These are phyloP conservation scores for Oryzias celebensis DNA, from an alignment of 2,113 vertebrate genomes.

Conservation along the genomic window DNA sequence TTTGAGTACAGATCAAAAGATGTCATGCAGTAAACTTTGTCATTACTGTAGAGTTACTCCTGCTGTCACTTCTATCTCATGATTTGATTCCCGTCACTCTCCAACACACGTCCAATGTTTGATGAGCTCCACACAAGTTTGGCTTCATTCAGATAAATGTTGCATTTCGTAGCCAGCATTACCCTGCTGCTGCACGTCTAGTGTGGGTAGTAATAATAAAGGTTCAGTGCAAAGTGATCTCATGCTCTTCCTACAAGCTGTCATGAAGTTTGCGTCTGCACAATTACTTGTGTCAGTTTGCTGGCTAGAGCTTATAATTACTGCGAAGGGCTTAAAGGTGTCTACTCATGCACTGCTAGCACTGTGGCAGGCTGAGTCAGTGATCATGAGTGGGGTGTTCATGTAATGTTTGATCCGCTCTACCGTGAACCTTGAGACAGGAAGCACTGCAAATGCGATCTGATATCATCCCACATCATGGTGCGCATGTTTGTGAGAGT, in stretches of 20 bases:
- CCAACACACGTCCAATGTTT: not conserved
- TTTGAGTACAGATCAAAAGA: constrained; percentile 34
- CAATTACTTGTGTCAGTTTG: constrained; percentile 9
- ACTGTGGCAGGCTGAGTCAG: constrained; percentile 50
- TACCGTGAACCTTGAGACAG: constrained; percentile 56
- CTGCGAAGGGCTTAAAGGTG: constrained; percentile 32
- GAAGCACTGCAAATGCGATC: constrained; percentile 36
- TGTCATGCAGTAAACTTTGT: constrained; percentile 49
- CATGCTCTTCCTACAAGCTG: constrained; percentile 39
- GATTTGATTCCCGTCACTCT: constrained; percentile 14
- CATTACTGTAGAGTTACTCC: constrained; percentile 28
- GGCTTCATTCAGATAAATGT: constrained; percentile 25
- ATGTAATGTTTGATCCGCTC: constrained; percentile 57
- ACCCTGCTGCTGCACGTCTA: constrained; percentile 19
- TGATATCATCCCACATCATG: constrained; percentile 18
- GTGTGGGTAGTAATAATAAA: constrained; percentile 61
- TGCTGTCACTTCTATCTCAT: constrained; percentile 11
- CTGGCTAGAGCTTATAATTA: constrained; percentile 36
- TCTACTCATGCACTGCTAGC: constrained; percentile 26
- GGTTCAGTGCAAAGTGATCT: constrained; percentile 44
- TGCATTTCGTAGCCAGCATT: constrained; percentile 32
- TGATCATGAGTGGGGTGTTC: constrained; percentile 59
- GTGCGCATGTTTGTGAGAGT: constrained; percentile 12
- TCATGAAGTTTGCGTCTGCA: constrained; percentile 16
- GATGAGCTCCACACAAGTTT: constrained; percentile 7